These are phyloP conservation scores for Pelosia muscerda DNA, from an alignment of 2,888 invertebrate genomes.

Conservation along the genomic window DNA sequence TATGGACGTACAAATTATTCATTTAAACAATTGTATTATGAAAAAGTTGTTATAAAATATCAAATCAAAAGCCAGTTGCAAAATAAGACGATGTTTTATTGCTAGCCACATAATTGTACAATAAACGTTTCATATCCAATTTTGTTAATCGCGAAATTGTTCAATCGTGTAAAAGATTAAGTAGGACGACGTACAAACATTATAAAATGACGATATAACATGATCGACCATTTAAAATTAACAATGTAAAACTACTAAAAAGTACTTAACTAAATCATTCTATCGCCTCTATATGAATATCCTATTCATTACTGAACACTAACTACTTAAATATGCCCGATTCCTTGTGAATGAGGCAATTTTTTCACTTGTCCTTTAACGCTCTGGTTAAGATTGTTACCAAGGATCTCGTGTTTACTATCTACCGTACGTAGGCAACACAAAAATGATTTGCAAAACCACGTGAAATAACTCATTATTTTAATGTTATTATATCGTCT, in stretches of 20 bases:
- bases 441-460: conserved; percentile 62
- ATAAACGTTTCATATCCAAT: not conserved
- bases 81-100: not conserved
- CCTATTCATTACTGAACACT: conserved; percentile 39
- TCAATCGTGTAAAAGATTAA: not conserved
- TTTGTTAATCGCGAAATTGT: not conserved
- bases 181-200: not conserved
- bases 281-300: conserved; percentile 40
- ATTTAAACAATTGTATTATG: not conserved
- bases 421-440: conserved; percentile 56
- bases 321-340: conserved; percentile 39
- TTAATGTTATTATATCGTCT: conserved; percentile 46
- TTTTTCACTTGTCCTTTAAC: conserved; percentile 68
- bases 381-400: conserved; percentile 72
- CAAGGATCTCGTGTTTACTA: conserved; percentile 69
- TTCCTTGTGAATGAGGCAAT: conserved; percentile 55
- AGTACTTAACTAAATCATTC: conserved; percentile 25
- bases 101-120: not conserved
- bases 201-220: not conserved
- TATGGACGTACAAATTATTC: not conserved
- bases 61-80: not conserved
- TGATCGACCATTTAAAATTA: not conserved
- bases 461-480: conserved; percentile 60
- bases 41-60: not conserved
- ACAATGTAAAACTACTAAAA: conserved; percentile 15